phyloP scores from a whole-genome alignment of 2,797 vertebrate genomes.

The Hemitrygon akajei region DNA sequence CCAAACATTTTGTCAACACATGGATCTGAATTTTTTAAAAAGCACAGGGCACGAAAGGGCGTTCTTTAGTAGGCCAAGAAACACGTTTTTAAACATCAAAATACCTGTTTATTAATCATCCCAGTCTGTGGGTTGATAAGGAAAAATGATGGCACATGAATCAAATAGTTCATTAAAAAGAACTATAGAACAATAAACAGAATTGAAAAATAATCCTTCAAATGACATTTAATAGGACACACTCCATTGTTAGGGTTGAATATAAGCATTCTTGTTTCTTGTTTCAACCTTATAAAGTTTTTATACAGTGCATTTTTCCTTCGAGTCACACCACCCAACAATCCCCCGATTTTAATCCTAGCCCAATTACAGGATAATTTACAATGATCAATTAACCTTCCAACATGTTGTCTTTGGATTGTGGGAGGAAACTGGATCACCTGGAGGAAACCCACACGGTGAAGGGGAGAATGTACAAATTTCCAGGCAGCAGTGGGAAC shows the following conservation, averaged over 20 bases:
- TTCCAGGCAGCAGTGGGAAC: no score
- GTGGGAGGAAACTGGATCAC: no score
- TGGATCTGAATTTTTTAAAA: background rate
- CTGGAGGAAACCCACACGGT: no score
- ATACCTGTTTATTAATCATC: background rate
- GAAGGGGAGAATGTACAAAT: no score
- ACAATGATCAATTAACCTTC: no score
- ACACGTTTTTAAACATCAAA: background rate
- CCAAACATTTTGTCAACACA: constrained; percentile 29
- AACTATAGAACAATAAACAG: background rate
- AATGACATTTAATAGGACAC: background rate
- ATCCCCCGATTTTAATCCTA: no score
- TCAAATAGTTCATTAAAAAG: background rate
- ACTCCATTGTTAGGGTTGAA: background rate
- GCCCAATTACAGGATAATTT: no score
- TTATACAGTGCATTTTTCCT: no score
- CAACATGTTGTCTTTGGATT: no score
- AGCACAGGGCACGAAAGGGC: background rate
- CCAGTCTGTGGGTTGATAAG: background rate
- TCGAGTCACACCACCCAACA: no score
- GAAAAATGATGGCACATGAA: background rate
- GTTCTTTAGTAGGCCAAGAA: background rate
- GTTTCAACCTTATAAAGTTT: background rate
- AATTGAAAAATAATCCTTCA: background rate
- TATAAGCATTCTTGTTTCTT: background rate